These are phyloP conservation scores for Sitta carolinensis DNA, from an alignment of 2,797 vertebrate species.

Conservation along the genomic window DNA sequence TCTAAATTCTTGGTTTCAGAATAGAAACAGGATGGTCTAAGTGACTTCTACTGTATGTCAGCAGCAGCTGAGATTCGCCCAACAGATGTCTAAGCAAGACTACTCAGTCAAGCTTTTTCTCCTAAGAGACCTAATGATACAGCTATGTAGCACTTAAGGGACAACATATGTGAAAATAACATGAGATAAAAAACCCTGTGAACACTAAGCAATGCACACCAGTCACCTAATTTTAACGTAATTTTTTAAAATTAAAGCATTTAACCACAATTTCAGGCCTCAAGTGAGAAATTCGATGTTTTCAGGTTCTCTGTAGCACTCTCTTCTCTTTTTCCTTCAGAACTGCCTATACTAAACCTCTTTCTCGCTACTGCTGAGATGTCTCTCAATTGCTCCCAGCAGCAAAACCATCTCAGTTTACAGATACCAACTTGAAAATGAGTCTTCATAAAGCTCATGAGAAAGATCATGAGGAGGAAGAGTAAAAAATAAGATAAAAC, in stretches of 20 bases:
- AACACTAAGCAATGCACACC: neutral
- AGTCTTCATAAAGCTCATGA: neutral
- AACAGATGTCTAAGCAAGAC: neutral
- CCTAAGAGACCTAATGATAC: neutral
- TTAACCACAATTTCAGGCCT: neutral
- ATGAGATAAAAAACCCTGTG: neutral
- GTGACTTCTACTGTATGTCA: neutral
- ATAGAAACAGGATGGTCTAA: neutral
- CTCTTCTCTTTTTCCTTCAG: neutral
- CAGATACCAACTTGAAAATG: neutral
- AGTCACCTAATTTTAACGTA: neutral
- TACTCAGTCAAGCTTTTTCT: neutral
- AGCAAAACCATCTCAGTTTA: neutral
- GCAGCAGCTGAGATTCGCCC: neutral
- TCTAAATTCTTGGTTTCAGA: neutral
- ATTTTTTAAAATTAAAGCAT: neutral
- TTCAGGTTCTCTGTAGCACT: neutral
- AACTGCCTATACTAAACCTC: neutral
- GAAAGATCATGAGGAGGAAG: neutral
- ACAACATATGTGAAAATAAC: accelerated
- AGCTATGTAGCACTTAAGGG: neutral
- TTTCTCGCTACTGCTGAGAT: neutral
- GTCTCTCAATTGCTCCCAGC: neutral
- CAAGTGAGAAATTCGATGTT: neutral
- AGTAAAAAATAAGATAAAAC: neutral